Evolutionary conservation across 2,113 vertebrate genomes (phyloP).

Genomic region (Vicugna pacos): DNA sequence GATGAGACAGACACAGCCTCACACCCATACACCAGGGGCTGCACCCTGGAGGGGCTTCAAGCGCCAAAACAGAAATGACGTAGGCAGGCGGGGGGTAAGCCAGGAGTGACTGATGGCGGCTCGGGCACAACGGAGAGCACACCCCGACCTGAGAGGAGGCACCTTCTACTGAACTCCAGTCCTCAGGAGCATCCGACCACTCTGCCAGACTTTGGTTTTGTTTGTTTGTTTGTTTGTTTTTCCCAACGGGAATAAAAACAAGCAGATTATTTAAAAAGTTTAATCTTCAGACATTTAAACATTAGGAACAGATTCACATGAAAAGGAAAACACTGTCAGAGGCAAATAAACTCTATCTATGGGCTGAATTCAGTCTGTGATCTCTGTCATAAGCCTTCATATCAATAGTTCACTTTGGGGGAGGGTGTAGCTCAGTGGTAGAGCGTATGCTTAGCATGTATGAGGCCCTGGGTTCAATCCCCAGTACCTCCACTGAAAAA

Average conservation of each 20-base stretch:
- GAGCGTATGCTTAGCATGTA: too few species aligned
- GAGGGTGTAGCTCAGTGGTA: too few species aligned
- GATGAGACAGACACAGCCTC: not conserved
- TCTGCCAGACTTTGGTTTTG: not conserved
- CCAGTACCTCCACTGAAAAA: too few species aligned
- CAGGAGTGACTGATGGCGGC: not conserved
- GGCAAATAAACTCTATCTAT: not conserved
- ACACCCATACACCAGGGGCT: not conserved
- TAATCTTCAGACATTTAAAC: not conserved
- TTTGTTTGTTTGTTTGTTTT: not conserved
- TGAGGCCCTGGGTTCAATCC: too few species aligned
- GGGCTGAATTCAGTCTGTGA: not conserved
- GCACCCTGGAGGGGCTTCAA: not conserved
- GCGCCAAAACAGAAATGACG: not conserved
- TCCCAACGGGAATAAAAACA: not conserved
- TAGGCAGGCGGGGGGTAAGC: not conserved
- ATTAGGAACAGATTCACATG: not conserved
- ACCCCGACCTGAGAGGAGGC: not conserved
- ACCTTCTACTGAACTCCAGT: not conserved
- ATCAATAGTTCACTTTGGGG: not conserved
- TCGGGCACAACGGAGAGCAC: not conserved
- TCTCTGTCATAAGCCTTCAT: not conserved
- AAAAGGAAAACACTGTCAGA: not conserved
- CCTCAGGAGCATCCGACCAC: not conserved
- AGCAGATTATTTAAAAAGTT: fast-evolving